Base-by-base conservation (phyloP, 2,888 invertebrate genomes). In the Papilio protenor region DNA sequence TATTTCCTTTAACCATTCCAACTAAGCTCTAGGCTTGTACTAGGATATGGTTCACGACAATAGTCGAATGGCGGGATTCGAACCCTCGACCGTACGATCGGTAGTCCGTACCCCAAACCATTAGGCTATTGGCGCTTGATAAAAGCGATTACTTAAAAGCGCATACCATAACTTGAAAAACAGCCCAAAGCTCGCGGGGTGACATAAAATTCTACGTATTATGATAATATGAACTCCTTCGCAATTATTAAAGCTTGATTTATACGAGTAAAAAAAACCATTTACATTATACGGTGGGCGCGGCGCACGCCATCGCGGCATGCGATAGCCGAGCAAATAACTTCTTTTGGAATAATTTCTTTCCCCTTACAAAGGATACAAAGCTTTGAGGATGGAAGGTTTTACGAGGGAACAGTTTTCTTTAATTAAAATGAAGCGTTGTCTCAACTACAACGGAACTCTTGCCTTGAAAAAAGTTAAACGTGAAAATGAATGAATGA, bases 221-320 rank as follows among this genome's bases (percentile, higher is more conserved):
- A 87, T 88, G 86, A 85, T 88, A 89, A 90, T 89, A 85, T 84
- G 81, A 85, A 85, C 83, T 88, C 83, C 84, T 90, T 87, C 84
- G 87, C 88, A 89, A 91, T 90, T 87, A 91, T 88, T 86, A 87
- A 80, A 83, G 81, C 82, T 84, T 89, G 89, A 91, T 92, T 91
- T 91, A 91, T 91, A 84, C 78, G 81, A 79, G 74, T 61, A 74
- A 78, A 84, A 87, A 85, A 87, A 86, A 86, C 84, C 83, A 84
- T 86, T 85, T 80, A 81, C 80, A 85, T 86, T 86, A 87, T 84
- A 84, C 83, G 84, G 85, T 85, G 85, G 90, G 90, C 82, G 88
- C 85, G 88, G 83, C 87, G 79, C 89, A 88, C 89, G 89, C 87
- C 81, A 87, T 79, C 73, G 57, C 76, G 83, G 81, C 87, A 86